Conservation (phyloP, 2,113 vertebrate species). For the Turdus rufiventris region DNA sequence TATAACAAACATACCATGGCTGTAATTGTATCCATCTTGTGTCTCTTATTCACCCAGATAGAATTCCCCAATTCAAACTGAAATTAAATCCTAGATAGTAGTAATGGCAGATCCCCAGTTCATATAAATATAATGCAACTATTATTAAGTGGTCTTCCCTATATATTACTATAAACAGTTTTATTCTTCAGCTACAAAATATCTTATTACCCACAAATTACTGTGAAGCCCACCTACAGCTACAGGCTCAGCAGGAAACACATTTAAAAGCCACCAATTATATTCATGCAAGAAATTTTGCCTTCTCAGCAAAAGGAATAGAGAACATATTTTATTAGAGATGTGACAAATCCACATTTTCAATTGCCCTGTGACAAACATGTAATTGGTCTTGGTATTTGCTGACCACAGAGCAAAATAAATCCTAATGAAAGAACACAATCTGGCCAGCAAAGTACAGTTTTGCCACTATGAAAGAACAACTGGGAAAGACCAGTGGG, state of each 20-base stretch:
- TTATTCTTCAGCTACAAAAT: slow-evolving; percentile 47
- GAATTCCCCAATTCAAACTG: not conserved
- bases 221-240: slow-evolving; percentile 60
- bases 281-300: slow-evolving; percentile 43
- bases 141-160: slow-evolving; percentile 43
- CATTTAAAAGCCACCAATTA: slow-evolving; percentile 48
- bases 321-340: slow-evolving; percentile 18
- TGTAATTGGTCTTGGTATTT: not conserved
- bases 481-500: not conserved
- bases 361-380: slow-evolving; percentile 30
- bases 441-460: not conserved
- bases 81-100: slow-evolving; percentile 15
- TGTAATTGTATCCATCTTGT: not conserved
- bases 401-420: slow-evolving; percentile 36
- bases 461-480: not conserved
- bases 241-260: slow-evolving; percentile 48
- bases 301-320: slow-evolving; percentile 43
- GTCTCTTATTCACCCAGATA: not conserved
- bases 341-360: slow-evolving; percentile 46
- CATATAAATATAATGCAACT: not conserved
- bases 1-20: not conserved
- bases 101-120: not conserved
- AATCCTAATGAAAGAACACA: not conserved
- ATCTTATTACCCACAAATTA: slow-evolving; percentile 61
- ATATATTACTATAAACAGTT: slow-evolving; percentile 23